phyloP scores from a whole-genome alignment of 2,888 invertebrate species.

The Ennomos erosarius region DNA sequence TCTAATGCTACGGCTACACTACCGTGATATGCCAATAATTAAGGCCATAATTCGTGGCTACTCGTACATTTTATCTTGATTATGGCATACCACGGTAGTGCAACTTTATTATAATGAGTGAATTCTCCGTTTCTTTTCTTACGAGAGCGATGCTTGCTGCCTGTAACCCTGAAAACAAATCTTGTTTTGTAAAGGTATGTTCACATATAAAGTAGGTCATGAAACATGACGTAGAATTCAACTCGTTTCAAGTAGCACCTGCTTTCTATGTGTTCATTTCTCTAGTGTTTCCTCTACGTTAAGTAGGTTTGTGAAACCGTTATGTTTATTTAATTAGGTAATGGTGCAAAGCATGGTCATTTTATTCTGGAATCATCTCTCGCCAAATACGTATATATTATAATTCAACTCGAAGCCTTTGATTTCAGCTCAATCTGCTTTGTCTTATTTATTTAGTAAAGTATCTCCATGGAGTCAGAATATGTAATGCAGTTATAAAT shows the following conservation, averaged over 20 bases:
- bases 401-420: conserved; percentile 38
- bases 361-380: conserved; percentile 56
- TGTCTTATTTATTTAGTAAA: conserved; percentile 38
- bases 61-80: no score
- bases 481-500: conserved; percentile 45
- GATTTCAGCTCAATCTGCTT: conserved; percentile 42
- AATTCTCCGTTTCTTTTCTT: no score
- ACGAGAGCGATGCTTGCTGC: conserved; percentile 52
- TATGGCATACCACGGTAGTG: no score
- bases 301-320: conserved; percentile 61
- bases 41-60: no score
- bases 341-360: conserved; percentile 68
- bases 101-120: no score
- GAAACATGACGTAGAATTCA: no score
- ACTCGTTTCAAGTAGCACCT: no score
- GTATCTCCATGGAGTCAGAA: conserved; percentile 39
- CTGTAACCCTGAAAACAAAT: conserved; percentile 52
- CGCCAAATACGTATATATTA: conserved; percentile 43
- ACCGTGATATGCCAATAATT: no score
- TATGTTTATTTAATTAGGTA: conserved; percentile 63
- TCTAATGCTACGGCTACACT: no score
- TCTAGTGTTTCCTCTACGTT: conserved; percentile 45
- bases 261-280: conserved; percentile 34
- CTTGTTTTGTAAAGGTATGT: conserved; percentile 44
- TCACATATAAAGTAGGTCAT: not conserved